These are phyloP conservation scores for Neuroscelio doddi DNA, from an alignment of 2,888 invertebrate species.

Conservation along the genomic window DNA sequence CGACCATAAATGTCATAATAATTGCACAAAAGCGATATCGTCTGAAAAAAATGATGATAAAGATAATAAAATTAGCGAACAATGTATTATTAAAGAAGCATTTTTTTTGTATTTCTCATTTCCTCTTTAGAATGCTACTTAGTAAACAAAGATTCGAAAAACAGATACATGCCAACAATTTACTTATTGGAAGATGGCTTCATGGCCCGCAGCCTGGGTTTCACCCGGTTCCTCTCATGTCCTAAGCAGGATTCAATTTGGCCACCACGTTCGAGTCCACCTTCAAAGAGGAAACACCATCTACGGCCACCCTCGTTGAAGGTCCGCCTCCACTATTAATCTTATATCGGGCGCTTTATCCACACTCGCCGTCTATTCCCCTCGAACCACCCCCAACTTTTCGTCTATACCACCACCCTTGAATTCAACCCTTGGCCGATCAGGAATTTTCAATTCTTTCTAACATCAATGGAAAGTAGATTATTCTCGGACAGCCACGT, in stretches of 20 bases:
- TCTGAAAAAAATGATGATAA: too few relatives aligned
- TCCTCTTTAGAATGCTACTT: too few relatives aligned
- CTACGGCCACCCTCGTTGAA: constrained; percentile 60
- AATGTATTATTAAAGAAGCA: too few relatives aligned
- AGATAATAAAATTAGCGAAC: too few relatives aligned
- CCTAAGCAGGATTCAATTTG: constrained; percentile 72
- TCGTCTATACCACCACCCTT: constrained; percentile 36
- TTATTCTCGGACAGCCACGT: constrained; percentile 43
- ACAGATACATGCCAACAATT: constrained; percentile 57
- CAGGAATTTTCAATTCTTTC: constrained; percentile 67
- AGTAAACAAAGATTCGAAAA: constrained; percentile 1
- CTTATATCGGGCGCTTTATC: constrained; percentile 72
- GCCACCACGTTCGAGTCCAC: constrained; percentile 67
- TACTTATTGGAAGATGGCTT: constrained; percentile 65
- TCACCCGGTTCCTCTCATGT: constrained; percentile 56
- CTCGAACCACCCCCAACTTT: constrained; percentile 26
- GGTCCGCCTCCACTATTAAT: constrained; percentile 69
- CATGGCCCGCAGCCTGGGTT: constrained; percentile 49
- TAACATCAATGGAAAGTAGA: constrained; percentile 48
- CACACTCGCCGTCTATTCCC: constrained; percentile 52
- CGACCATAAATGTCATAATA: background rate
- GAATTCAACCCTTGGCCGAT: constrained; percentile 60
- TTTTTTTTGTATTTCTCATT: too few relatives aligned
- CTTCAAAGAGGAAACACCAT: constrained; percentile 71
- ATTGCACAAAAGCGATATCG: too few relatives aligned